Evolutionary conservation across 2,888 invertebrate genomes (phyloP), one percentile per base, ranked within the genome.

Genomic region (Gymnosoma rotundatum): DNA sequence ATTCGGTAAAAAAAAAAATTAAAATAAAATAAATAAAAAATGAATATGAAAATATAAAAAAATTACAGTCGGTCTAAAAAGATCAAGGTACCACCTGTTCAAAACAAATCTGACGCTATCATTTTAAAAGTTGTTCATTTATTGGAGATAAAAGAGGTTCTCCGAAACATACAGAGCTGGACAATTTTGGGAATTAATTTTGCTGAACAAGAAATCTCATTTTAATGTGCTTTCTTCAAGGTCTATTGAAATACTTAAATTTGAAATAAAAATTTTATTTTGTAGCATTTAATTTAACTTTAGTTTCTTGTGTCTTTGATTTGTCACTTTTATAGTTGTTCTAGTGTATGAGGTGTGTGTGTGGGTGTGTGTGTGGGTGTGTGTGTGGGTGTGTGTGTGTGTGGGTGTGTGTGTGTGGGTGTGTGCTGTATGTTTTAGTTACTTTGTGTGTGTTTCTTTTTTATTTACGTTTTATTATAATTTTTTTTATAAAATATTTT

Each of bases 241-340:
- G 18, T 36, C 1, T n/a, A 1, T 36, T 0, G 18, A 9, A 5
- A 2, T 8, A n/a, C n/a, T 32, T 58, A 7, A 36, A 8, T 8
- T 16, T n/a, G 7, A 48, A 48, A 48, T n/a, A 48, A 5, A n/a
- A 14, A 3, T 48, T 14, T 12, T 14, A 36, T 32, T 45, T 16
- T 20, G 20, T 38, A 20, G 9, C 67, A 52, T 48, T 48, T 45
- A 16, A 25, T 0, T 56, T 20, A 50, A 58, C 21, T 67, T 67
- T 52, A 70, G 48, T 70, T 70, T 45, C 58, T 70, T 69, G 42
- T 87, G 88, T 88, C 90, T 90, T 90, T 90, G 90, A 90, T 89
- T 90, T 90, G 90, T 90, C 90, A 89, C 89, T 78, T 75, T 69
- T 73, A 50, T 58, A 45, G 66, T 60, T 56, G 12, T 54, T 18